Conservation (phyloP, 2,113 vertebrate species). For the Ceyx margarethae region DNA sequence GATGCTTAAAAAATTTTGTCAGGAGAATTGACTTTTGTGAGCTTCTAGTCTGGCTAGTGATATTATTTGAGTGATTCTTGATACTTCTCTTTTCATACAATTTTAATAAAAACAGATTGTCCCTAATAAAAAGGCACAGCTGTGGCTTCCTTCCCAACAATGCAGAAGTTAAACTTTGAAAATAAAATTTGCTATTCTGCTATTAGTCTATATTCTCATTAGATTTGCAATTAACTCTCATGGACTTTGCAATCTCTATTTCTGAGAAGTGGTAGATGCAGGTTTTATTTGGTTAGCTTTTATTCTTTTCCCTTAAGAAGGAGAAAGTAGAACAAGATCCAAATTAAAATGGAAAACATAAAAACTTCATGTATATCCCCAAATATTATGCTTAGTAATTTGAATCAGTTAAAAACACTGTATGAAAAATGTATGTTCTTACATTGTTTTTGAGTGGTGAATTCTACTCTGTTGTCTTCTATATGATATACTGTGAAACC, state of each 20-base stretch:
- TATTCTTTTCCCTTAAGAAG: not conserved
- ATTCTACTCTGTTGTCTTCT: not conserved
- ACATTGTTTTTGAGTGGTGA: not conserved
- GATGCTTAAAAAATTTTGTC: not conserved
- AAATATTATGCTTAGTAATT: not conserved
- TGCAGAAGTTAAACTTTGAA: not conserved
- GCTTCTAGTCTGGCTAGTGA: not conserved
- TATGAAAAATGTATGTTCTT: not conserved
- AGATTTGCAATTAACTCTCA: not conserved
- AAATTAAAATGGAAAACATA: not conserved
- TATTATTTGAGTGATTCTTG: conserved; percentile 17
- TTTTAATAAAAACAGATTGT: conserved; percentile 54
- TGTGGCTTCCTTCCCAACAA: not conserved
- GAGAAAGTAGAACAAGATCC: not conserved
- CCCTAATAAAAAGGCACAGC: not conserved
- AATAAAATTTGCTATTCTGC: not conserved
- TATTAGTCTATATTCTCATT: not conserved
- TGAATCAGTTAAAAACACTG: not conserved
- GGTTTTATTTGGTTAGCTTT: not conserved
- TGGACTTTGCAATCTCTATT: not conserved
- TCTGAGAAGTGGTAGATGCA: not conserved
- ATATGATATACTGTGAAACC: not conserved
- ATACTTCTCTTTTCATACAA: not conserved
- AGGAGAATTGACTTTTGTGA: not conserved
- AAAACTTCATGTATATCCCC: not conserved